Evolutionary conservation across 1,140 invertebrate genomes (phyloP), one percentile per base, ranked within the genome.

Genomic region (Manduca sexta): DNA sequence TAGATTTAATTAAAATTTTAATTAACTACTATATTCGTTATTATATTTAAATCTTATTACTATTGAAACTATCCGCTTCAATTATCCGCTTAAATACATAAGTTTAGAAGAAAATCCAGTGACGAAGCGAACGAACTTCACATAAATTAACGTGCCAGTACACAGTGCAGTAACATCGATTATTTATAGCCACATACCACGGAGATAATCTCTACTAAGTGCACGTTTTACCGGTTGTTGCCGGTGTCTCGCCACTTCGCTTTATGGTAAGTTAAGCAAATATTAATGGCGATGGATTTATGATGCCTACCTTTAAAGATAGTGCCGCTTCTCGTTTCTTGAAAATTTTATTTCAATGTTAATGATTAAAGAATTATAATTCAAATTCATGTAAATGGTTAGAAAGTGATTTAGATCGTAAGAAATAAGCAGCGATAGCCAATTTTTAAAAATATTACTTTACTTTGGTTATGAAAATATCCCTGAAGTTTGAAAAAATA

Each of bases 191-290:
- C 66, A 56, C 64, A 52, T 56, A 59, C 52, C 55, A 46, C 30
- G 42, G 44, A 74, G 75, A 80, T 82, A 74, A 82, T 80, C 70
- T 75, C 67, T 70, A 74, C 76, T 81, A 74, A 80, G 76, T 80
- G 73, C 73, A 74, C 66, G 58, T 69, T 77, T 67, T 69, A 69
- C 52, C 58, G 58, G 60, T 48, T 53, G 53, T 39, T 51, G 60
- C 56, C 49, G 34, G 42, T 33, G 43, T 31, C n/a, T 56, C 54
- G 52, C 56, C 64, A 67, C 69, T 67, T 65, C 60, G 58, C 59
- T 79, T 79, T 81, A 81, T 78, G 64, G 68, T 72, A 70, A 70
- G 62, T 71, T 71, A 75, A 77, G 74, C 67, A 74, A 77, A 77
- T 78, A 78, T 76, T 76, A 79, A 77, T 69, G 66, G 57, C 67